These are phyloP conservation scores for Bufo bufo DNA, from an alignment of 2,113 vertebrate species.

Conservation along the genomic window DNA sequence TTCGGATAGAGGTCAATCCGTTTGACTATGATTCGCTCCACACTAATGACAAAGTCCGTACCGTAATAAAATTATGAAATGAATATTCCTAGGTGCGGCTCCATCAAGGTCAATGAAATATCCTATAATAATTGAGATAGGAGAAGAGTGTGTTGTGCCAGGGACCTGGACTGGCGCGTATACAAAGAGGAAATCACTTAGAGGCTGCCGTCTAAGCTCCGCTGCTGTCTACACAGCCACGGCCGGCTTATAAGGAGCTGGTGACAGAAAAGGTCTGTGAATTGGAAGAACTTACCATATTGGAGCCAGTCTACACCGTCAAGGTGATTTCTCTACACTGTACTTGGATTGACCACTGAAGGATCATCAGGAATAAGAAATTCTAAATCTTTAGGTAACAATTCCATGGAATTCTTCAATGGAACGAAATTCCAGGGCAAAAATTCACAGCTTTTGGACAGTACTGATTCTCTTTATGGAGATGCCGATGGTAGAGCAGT, in stretches of 20 bases:
- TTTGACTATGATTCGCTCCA: background rate
- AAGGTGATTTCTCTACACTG: background rate
- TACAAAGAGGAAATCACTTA: slow-evolving; percentile 38
- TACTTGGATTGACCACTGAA: background rate
- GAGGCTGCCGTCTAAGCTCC: background rate
- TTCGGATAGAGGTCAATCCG: too few species aligned
- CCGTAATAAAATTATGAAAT: background rate
- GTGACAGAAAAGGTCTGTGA: slow-evolving; percentile 29
- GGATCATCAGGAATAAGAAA: background rate
- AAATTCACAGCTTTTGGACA: too few species aligned
- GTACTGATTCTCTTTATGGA: too few species aligned
- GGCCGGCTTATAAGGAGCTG: slow-evolving; percentile 17
- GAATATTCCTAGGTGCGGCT: background rate
- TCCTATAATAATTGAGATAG: slow-evolving; percentile 6
- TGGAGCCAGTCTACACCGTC: background rate
- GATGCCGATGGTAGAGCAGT: too few species aligned
- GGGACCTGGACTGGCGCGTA: rapidly evolving
- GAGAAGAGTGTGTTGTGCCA: slow-evolving; percentile 36
- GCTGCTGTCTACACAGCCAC: slow-evolving; percentile 19
- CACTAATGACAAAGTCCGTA: background rate
- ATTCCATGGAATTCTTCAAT: too few species aligned
- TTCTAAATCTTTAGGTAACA: slow-evolving; percentile 14
- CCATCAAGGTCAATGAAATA: background rate
- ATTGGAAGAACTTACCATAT: background rate
- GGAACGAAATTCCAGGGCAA: too few species aligned